Conservation (phyloP, 2,113 vertebrate genomes). For the Campylomormyrus tamandua region DNA sequence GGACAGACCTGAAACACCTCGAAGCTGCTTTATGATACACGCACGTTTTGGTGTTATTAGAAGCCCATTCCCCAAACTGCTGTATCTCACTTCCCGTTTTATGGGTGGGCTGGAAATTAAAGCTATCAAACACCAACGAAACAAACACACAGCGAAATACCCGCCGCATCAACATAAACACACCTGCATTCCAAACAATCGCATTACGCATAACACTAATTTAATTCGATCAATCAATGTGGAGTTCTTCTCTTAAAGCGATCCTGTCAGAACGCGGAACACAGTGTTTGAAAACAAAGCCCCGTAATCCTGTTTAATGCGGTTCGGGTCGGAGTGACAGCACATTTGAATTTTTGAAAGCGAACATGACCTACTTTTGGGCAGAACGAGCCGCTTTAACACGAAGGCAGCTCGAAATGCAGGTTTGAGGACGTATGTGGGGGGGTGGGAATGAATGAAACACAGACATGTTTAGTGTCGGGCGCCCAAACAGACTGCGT, state of each 20-base stretch:
- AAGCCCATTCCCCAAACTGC: background rate
- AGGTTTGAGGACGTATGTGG: background rate
- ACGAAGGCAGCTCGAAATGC: background rate
- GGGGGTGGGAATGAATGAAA: background rate
- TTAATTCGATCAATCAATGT: background rate
- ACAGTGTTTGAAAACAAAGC: background rate
- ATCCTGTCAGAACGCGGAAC: background rate
- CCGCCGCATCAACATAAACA: background rate
- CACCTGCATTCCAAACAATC: background rate
- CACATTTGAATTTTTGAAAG: conserved; percentile 12
- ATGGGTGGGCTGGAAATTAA: conserved; percentile 10
- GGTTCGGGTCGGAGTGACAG: background rate
- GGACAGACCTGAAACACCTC: background rate
- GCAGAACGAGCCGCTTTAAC: background rate
- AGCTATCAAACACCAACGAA: background rate
- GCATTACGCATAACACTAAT: background rate
- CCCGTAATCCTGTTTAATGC: background rate
- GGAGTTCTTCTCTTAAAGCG: background rate
- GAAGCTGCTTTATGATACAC: background rate
- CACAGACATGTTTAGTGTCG: background rate
- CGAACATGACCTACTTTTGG: background rate
- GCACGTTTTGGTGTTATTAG: background rate
- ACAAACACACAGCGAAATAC: background rate
- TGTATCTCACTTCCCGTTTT: background rate
- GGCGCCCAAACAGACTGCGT: background rate